phyloP scores from a whole-genome alignment of 1,140 invertebrate genomes.

The Nomia melanderi region DNA sequence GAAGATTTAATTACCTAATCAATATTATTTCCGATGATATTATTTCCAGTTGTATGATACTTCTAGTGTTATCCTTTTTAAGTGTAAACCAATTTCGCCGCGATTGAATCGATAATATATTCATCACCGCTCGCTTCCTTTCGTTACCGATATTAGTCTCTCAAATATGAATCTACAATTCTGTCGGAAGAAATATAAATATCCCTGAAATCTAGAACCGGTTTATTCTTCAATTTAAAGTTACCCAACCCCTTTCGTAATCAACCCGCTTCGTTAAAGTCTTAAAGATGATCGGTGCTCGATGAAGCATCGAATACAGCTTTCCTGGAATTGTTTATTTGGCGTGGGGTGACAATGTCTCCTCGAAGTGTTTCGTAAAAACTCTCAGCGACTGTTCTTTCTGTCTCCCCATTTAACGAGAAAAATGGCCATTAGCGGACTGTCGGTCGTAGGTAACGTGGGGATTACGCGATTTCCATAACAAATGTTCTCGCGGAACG shows the following conservation, averaged over 20 bases:
- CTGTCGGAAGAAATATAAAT: background rate
- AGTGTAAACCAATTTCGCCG: too few species aligned
- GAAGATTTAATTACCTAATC: too few species aligned
- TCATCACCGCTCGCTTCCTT: too few species aligned
- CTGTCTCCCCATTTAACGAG: slow-evolving; percentile 26
- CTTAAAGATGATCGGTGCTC: background rate
- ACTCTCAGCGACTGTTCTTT: slow-evolving; percentile 2
- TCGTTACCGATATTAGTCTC: too few species aligned
- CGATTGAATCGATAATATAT: too few species aligned
- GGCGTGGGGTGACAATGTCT: slow-evolving; percentile 10
- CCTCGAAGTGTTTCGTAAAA: slow-evolving; percentile 29
- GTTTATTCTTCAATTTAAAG: background rate
- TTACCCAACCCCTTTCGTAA: background rate
- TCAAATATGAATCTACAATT: too few species aligned
- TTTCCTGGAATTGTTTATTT: slow-evolving; percentile 1
- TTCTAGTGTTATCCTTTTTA: too few species aligned
- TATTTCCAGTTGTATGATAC: too few species aligned
- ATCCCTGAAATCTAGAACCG: too few species aligned
- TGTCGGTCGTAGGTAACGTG: background rate
- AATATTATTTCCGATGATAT: too few species aligned
- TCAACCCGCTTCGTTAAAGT: background rate
- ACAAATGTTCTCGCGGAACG: slow-evolving; percentile 25
- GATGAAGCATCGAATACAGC: background rate
- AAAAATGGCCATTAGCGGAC: slow-evolving; percentile 33
- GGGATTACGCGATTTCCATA: slow-evolving; percentile 36